Conservation (phyloP, 2,888 invertebrate genomes). For the Ichneumoninae sp. region DNA sequence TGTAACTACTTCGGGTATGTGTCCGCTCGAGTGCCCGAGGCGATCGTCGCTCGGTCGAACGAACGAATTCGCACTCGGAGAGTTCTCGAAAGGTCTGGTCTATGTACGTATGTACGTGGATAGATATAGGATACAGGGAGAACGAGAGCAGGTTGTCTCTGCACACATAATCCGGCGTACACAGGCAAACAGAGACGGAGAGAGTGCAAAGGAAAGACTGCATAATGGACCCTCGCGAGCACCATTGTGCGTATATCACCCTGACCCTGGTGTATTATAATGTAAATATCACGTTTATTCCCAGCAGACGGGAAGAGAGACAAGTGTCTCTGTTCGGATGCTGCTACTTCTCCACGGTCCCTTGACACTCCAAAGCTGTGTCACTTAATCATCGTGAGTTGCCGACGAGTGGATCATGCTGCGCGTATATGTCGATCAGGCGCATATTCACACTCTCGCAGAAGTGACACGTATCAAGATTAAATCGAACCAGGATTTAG, state of each 20-base stretch:
- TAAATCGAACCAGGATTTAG: background rate
- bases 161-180: constrained; percentile 58
- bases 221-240: constrained; percentile 66
- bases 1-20: background rate
- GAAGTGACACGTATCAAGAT: background rate
- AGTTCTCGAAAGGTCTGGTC: constrained; percentile 16
- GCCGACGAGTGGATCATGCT: constrained; percentile 48
- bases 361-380: constrained; percentile 70
- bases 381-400: constrained; percentile 69
- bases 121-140: constrained; percentile 8
- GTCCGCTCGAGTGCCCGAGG: constrained; percentile 24
- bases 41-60: constrained; percentile 28
- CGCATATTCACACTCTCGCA: constrained; percentile 12
- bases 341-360: constrained; percentile 61
- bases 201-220: constrained; percentile 56
- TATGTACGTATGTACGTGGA: background rate
- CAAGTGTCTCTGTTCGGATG: constrained; percentile 61
- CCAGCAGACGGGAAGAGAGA: constrained; percentile 70
- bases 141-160: constrained; percentile 40
- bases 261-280: constrained; percentile 75
- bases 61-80: constrained; percentile 45
- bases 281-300: constrained; percentile 79
- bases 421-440: background rate
- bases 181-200: background rate
- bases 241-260: constrained; percentile 70